These are phyloP conservation scores for Habropoda laboriosa DNA, from an alignment of 1,140 invertebrate genomes.

Conservation along the genomic window DNA sequence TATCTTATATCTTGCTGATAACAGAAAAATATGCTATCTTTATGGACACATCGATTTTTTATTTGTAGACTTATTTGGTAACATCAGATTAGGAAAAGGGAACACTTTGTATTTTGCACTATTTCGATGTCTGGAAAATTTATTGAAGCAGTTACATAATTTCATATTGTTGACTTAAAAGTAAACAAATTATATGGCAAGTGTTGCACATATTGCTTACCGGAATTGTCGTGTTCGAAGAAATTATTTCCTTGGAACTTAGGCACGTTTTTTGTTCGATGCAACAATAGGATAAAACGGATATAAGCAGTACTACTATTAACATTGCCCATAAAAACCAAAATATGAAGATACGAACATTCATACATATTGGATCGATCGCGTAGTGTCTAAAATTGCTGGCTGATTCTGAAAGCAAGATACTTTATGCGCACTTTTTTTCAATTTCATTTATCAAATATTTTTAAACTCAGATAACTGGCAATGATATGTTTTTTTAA, in stretches of 20 bases:
- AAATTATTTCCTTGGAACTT: background rate
- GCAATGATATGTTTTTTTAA: background rate
- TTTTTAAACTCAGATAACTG: background rate
- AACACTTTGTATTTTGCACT: background rate
- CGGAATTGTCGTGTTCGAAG: background rate
- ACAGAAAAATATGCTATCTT: background rate
- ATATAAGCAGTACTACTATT: slow-evolving; percentile 60
- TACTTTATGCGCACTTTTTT: background rate
- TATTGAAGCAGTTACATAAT: background rate
- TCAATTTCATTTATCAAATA: background rate
- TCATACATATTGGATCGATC: slow-evolving; percentile 68
- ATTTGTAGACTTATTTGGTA: background rate
- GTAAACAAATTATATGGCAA: background rate
- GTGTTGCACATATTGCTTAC: slow-evolving; percentile 8
- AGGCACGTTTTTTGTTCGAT: slow-evolving; percentile 39
- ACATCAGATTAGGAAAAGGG: background rate
- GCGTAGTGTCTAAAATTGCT: slow-evolving; percentile 61
- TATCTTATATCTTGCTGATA: slow-evolving; percentile 28
- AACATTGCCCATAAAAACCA: slow-evolving; percentile 72
- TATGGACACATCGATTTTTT: background rate
- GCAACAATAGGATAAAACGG: slow-evolving; percentile 64
- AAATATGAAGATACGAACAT: slow-evolving; percentile 69
- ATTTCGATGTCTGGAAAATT: background rate
- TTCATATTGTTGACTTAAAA: background rate
- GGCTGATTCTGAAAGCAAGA: slow-evolving; percentile 54